Base-by-base conservation (phyloP, 2,888 invertebrate genomes). In the Lycaena phlaeas region DNA sequence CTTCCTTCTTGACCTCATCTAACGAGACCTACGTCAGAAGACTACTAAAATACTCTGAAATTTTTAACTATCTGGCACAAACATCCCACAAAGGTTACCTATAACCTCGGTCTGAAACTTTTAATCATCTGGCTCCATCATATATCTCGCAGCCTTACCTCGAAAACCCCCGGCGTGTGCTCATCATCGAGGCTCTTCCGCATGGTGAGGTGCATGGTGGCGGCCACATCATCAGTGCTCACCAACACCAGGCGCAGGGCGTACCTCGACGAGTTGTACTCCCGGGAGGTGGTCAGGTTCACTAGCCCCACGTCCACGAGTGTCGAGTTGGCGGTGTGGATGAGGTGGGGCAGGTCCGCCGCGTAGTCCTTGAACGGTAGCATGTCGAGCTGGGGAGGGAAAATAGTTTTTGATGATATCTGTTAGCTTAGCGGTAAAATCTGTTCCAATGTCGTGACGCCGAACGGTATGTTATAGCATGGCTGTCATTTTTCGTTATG, bases 151-250 rank as follows among this genome's bases (percentile, higher is more conserved):
- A n/a, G n/a, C 36, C 58, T 57, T 0, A 91, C 90, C 76, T 87
- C 87, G 59, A 92, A 92, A 36, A 91, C 88, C 1, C 91, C 92
- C 1, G 92, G 92, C n/a, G 90, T 88, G 51, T 90, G 89, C 58
- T 92, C 91, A 57, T 92, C 92, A 54, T 92, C 91, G 41, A 91
- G 59, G 42, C 88, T 89, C 61, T 86, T 87, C 46, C 84, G 73
- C 46, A 74, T 66, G 10, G 64, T 64, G 3, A 81, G 59, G 4
- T 51, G 56, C 68, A 88, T 75, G 1, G 64, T 59, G n/a, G 70
- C 65, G 1, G 59, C 55, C 0, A 51, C 51, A n/a, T 61, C 42
- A 43, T 87, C 87, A 0, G 72, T 74, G 49, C 86, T 86, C 25
- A 87, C 73, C 10, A 90, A 53, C 2, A 86, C 55, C 44, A 89